Conservation (phyloP, 2,797 vertebrate genomes). For the Neosilurus hyrtlii region DNA sequence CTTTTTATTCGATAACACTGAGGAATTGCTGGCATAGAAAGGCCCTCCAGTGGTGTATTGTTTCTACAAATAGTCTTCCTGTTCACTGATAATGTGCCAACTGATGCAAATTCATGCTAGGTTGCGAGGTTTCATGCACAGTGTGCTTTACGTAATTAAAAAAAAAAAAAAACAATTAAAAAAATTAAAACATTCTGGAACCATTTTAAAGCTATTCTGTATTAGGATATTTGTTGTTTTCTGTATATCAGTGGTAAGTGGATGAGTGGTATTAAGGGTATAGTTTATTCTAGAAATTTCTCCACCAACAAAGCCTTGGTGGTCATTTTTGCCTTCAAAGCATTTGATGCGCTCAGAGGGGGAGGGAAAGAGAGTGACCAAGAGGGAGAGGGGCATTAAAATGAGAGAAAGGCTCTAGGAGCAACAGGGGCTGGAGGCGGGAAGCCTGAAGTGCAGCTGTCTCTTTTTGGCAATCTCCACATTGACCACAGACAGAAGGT, state of each 20-base stretch:
- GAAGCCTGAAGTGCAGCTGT: constrained; percentile 59
- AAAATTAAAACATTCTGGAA: neutral
- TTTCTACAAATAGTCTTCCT: constrained; percentile 38
- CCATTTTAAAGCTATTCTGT: neutral
- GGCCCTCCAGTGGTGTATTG: constrained; percentile 32
- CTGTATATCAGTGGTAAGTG: neutral
- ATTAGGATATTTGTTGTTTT: neutral
- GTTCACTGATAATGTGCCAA: constrained; percentile 9
- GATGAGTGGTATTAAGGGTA: neutral
- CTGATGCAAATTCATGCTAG: constrained; percentile 5
- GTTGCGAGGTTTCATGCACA: neutral
- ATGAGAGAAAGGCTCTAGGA: constrained; percentile 43
- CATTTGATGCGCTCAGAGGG: constrained; percentile 26
- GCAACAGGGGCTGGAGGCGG: constrained; percentile 47
- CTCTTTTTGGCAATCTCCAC: constrained; percentile 58
- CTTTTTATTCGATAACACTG: constrained; percentile 36
- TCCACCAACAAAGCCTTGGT: constrained; percentile 19
- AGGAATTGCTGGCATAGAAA: constrained; percentile 35
- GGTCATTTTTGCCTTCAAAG: constrained; percentile 32
- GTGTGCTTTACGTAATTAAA: too few species aligned
- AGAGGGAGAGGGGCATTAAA: constrained; percentile 28
- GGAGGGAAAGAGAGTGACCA: constrained; percentile 23
- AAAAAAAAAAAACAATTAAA: too few species aligned
- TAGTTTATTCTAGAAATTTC: neutral
- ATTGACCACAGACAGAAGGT: constrained; percentile 60